Base-by-base conservation (phyloP, 2,797 vertebrate genomes). In the Borostomias antarcticus region DNA sequence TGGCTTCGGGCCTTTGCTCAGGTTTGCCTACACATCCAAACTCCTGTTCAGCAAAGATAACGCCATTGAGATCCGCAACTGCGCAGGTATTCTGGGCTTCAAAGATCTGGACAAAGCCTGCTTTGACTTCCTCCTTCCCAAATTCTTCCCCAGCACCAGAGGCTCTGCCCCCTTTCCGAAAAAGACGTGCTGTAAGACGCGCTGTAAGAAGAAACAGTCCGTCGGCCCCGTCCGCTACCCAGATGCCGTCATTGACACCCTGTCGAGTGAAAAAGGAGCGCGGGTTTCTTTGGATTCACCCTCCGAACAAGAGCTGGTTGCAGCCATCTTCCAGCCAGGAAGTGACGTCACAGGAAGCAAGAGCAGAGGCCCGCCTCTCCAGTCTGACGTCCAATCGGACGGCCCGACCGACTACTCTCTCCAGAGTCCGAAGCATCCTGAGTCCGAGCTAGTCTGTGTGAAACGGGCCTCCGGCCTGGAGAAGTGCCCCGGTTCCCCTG, bases 1-100 rank as follows among this genome's bases (percentile, higher is more conserved):
- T 77, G 96, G 96, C 72, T 99, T 99, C 80, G 92, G 94, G 66
- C 95, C 96, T 50, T 84, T 99, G 73, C 90, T 99, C 79, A 92
- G 94, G 61, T 98, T 99, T 85, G 95, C 95, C 57, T 99, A 99
- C 88, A 97, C 96, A 1, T 94, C 96, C 62, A 97, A 96, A 73
- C 95, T 98, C 47, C 84, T 91, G 76, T 93, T 98, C 53, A 92
- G 89, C 70, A 96, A 95, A 90, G 93, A 95, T 25, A 90, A 95
- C 59, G 94, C 96, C 73, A 82, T 95, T n/a, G 95, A 98, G 59
- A 94, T 98, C 29, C 92, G 86, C 73, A 95, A 88, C 63, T 93
- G 94, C 2, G 94, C 93, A 1, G 88, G 93, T 29, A 75, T 95
- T 58, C 86, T 99, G 70, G 96, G 94, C 5, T 90, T 98, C 25